A percentile compares a stretch with the other conserved stretches of the same genome.
Evolutionary conservation across 2,888 invertebrate species (phyloP).

Genomic region (Polydrusus pterygomalis): DNA sequence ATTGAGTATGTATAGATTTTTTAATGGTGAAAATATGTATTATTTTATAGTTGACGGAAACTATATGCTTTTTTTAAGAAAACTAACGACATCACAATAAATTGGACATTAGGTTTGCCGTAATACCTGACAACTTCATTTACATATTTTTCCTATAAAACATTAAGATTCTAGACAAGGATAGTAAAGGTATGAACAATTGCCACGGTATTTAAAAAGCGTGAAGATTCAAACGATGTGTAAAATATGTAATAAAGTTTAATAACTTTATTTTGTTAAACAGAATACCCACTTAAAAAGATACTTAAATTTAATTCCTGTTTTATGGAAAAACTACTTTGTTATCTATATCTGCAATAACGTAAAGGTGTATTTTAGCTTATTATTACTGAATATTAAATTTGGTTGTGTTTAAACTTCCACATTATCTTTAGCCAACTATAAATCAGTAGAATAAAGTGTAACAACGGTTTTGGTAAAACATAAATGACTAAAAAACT

Average conservation of each 20-base stretch:
- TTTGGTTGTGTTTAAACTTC: too few species aligned
- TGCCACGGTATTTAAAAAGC: not conserved
- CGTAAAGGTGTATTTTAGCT: too few species aligned
- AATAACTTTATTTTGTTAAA: conserved; percentile 4
- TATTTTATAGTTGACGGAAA: too few species aligned
- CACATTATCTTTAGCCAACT: too few species aligned
- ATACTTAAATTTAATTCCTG: not conserved
- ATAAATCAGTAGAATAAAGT: too few species aligned
- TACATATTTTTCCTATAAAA: conserved; percentile 8
- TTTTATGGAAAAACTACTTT: not conserved
- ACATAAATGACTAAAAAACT: not conserved
- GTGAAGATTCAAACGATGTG: not conserved
- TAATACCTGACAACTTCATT: not conserved
- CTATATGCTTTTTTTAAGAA: not conserved
- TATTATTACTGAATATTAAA: too few species aligned
- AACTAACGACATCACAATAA: not conserved
- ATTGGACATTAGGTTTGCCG: not conserved
- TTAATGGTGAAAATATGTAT: too few species aligned
- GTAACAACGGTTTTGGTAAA: not conserved
- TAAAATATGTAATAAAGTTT: not conserved
- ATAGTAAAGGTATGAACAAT: not conserved
- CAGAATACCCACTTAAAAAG: not conserved
- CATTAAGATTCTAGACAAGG: not conserved
- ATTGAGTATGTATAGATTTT: too few species aligned
- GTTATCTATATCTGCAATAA: not conserved